Conservation (phyloP, 2,888 invertebrate genomes). For the Ellobium chinense region DNA sequence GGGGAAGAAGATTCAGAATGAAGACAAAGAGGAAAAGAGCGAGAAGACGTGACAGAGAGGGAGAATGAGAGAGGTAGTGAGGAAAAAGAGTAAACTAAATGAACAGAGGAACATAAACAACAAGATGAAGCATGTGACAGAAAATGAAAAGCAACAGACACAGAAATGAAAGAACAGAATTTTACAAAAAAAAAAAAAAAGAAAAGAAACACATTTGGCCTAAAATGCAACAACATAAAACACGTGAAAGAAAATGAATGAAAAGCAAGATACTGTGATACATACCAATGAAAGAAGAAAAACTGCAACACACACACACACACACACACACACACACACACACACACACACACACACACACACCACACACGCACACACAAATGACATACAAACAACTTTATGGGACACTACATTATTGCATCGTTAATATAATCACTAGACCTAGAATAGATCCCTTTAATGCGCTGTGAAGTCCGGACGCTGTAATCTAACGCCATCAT, state of each 20-base stretch:
- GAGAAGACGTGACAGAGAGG: neutral
- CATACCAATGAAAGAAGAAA: neutral
- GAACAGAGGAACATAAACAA: neutral
- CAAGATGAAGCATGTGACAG: too few relatives aligned
- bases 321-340: constrained; percentile 2
- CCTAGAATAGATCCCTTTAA: too few relatives aligned
- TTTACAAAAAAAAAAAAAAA: neutral
- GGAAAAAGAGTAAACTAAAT: neutral
- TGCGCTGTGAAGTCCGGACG: too few relatives aligned
- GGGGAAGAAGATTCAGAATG: neutral
- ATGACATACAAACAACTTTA: too few relatives aligned
- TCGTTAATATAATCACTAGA: too few relatives aligned
- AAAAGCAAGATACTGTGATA: neutral
- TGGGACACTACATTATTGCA: too few relatives aligned
- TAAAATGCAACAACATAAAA: neutral
- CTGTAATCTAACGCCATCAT: too few relatives aligned
- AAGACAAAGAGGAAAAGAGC: neutral
- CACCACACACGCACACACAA: neutral
- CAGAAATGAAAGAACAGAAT: neutral
- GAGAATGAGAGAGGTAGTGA: neutral
- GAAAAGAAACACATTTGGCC: neutral
- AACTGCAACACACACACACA: neutral
- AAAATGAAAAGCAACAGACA: neutral
- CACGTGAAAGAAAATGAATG: neutral
- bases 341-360: neutral